phyloP scores from a whole-genome alignment of 2,888 invertebrate genomes.

The Drosophila multiciliata region DNA sequence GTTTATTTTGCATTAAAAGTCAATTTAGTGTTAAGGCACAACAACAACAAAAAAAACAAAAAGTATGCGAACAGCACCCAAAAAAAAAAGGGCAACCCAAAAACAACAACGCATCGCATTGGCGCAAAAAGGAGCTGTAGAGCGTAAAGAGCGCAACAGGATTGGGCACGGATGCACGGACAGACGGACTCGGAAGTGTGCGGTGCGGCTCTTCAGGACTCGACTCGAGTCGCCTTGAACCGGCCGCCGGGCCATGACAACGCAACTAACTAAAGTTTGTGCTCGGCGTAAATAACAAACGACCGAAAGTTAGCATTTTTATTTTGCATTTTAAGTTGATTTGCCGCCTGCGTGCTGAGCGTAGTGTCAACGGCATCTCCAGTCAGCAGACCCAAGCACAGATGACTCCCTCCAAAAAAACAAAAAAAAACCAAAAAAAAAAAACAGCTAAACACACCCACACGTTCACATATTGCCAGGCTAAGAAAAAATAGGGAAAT shows the following conservation, averaged over 20 bases:
- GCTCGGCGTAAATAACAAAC: slow-evolving; percentile 70
- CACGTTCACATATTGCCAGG: slow-evolving; percentile 61
- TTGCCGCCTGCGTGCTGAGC: slow-evolving; percentile 65
- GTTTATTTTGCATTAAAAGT: slow-evolving; percentile 82
- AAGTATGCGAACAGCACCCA: slow-evolving; percentile 39
- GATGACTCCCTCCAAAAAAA: slow-evolving; percentile 6
- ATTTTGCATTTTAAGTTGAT: slow-evolving; percentile 80
- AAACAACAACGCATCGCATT: slow-evolving; percentile 26
- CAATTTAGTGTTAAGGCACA: slow-evolving; percentile 80
- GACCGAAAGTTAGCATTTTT: slow-evolving; percentile 68
- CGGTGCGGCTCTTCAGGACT: slow-evolving; percentile 36
- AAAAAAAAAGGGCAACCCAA: slow-evolving; percentile 50
- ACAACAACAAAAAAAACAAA: slow-evolving; percentile 25
- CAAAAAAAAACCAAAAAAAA: not conserved
- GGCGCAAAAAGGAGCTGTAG: slow-evolving; percentile 60
- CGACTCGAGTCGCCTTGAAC: slow-evolving; percentile 44
- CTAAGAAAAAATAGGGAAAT: slow-evolving; percentile 1
- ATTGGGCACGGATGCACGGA: slow-evolving; percentile 54
- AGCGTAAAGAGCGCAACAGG: slow-evolving; percentile 75
- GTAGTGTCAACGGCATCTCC: slow-evolving; percentile 61
- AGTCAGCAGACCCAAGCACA: slow-evolving; percentile 39
- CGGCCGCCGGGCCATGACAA: slow-evolving; percentile 69
- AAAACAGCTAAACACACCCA: slow-evolving; percentile 37
- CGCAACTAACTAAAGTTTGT: slow-evolving; percentile 72
- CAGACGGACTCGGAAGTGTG: slow-evolving; percentile 19